phyloP scores from a whole-genome alignment of 2,888 invertebrate genomes.

The Hipparchia semele region DNA sequence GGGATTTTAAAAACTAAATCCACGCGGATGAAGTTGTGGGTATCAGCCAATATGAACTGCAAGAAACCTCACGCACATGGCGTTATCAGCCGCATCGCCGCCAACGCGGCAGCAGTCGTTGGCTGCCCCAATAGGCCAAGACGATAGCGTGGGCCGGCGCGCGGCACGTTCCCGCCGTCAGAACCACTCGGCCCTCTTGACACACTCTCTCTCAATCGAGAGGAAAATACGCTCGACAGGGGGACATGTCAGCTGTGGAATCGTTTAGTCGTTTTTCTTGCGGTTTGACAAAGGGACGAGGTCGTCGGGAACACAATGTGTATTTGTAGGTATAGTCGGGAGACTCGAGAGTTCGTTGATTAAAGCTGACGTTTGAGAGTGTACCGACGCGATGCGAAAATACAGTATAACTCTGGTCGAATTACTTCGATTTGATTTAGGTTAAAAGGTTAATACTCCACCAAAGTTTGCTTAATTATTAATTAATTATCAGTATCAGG shows the following conservation, averaged over 20 bases:
- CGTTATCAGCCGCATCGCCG: too few relatives aligned
- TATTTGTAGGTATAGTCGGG: background rate
- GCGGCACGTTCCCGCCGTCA: conserved; percentile 30
- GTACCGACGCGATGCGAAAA: too few relatives aligned
- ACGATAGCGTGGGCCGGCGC: conserved; percentile 18
- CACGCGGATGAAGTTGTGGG: too few relatives aligned
- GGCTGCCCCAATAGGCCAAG: background rate
- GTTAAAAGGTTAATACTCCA: too few relatives aligned
- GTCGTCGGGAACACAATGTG: background rate
- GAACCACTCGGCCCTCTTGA: conserved; percentile 25
- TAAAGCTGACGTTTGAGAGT: background rate
- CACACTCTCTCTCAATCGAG: conserved; percentile 25
- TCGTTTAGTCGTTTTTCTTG: conserved; percentile 17
- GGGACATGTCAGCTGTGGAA: conserved; percentile 18
- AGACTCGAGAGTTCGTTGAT: background rate
- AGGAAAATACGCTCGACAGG: conserved; percentile 11
- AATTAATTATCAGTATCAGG: too few relatives aligned
- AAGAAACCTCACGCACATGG: too few relatives aligned
- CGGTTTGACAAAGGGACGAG: background rate
- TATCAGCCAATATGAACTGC: too few relatives aligned
- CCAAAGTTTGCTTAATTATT: too few relatives aligned
- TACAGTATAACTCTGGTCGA: too few relatives aligned
- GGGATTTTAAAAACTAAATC: too few relatives aligned
- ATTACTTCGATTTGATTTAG: background rate
- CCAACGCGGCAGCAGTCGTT: too few relatives aligned